Conservation (phyloP, 2,797 vertebrate species). For the Pithecia hirsuta region DNA sequence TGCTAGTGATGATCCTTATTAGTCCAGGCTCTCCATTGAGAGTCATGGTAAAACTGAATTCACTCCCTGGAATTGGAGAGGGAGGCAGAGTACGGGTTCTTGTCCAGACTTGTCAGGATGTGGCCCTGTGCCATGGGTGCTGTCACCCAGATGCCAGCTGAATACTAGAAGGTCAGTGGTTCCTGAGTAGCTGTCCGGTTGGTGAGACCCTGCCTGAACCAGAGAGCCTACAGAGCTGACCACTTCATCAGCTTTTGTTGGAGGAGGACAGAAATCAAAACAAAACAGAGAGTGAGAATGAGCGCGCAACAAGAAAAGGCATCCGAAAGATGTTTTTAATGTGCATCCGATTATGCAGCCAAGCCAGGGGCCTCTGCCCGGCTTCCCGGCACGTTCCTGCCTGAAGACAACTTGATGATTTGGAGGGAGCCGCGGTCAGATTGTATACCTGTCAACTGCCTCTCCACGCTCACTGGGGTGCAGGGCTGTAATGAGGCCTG, state of each 20-base stretch:
- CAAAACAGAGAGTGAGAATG: not conserved
- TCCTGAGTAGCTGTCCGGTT: not conserved
- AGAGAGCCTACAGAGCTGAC: constrained; percentile 18
- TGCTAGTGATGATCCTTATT: not conserved
- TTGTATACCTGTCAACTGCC: constrained; percentile 85
- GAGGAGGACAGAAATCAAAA: constrained; percentile 44
- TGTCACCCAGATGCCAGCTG: not conserved
- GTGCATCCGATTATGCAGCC: constrained; percentile 80
- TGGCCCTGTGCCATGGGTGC: not conserved
- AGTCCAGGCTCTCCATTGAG: not conserved
- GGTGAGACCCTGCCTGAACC: not conserved
- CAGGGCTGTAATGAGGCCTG: constrained; percentile 80
- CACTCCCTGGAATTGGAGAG: not conserved
- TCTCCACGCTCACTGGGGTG: constrained; percentile 71
- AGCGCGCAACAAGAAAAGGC: not conserved
- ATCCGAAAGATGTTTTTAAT: constrained; percentile 85
- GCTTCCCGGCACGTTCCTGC: constrained; percentile 76
- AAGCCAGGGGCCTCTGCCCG: constrained; percentile 82
- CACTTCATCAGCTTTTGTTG: constrained; percentile 73
- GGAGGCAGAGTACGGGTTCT: not conserved
- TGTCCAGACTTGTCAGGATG: not conserved
- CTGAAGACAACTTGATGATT: constrained; percentile 86
- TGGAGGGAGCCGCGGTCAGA: constrained; percentile 80
- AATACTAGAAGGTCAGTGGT: not conserved
- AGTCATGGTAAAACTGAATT: not conserved